A percentile compares a stretch with the other conserved stretches of the same genome.
These are phyloP conservation scores for Recurvirostra avosetta DNA, from an alignment of 2,113 vertebrate species.

Conservation along the genomic window DNA sequence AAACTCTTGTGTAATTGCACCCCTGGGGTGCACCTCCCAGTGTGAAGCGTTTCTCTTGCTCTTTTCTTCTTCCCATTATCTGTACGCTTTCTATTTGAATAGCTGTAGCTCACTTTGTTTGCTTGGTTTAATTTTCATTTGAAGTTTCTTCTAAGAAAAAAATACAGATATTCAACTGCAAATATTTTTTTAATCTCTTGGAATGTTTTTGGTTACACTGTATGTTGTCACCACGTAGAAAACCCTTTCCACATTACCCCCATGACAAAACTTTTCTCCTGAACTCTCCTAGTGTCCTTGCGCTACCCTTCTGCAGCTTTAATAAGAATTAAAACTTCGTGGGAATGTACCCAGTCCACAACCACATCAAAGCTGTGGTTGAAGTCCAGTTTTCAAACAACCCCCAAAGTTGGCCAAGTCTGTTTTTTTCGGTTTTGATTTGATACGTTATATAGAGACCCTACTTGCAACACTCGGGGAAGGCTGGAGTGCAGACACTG, in stretches of 20 bases:
- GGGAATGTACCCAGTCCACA: not conserved
- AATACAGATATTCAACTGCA: not conserved
- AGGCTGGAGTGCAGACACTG: not conserved
- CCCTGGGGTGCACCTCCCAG: not conserved
- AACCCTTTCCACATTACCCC: not conserved
- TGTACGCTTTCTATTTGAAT: rapidly evolving
- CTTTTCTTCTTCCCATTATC: not conserved
- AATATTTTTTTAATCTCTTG: not conserved
- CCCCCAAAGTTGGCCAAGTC: not conserved
- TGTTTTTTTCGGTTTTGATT: not conserved
- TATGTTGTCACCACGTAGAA: not conserved
- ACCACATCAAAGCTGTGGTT: conserved; percentile 24
- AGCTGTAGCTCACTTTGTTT: not conserved
- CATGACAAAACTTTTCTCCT: not conserved
- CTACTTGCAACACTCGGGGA: not conserved
- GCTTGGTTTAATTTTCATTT: not conserved
- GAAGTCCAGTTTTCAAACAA: not conserved
- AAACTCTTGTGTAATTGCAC: not conserved
- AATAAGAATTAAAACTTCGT: not conserved
- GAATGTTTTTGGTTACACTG: not conserved
- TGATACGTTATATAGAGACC: not conserved
- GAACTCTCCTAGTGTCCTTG: not conserved
- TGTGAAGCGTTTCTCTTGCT: not conserved
- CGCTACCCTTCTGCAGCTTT: not conserved
- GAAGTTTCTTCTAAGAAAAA: not conserved